Conservation (phyloP, 1,140 invertebrate genomes). For the Gryllus bimaculatus region DNA sequence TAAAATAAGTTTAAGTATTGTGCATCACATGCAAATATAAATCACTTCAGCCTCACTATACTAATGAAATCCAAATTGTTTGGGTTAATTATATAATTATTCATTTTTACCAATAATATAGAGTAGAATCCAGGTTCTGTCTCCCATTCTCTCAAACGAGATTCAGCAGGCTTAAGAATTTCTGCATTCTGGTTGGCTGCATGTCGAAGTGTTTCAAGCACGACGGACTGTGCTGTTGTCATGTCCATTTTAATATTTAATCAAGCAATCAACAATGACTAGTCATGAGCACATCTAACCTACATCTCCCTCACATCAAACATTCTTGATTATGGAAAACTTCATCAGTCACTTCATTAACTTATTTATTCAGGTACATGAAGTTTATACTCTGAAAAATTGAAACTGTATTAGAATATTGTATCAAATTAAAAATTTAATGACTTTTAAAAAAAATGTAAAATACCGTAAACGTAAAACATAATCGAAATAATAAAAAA, state of each 20-base stretch:
- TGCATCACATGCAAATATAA: too few species aligned
- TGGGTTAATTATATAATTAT: background rate
- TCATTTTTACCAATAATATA: slow-evolving; percentile 58
- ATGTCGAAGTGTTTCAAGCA: slow-evolving; percentile 64
- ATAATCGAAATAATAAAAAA: too few species aligned
- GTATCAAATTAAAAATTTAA: background rate
- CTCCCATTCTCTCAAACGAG: slow-evolving; percentile 79
- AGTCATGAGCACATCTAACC: background rate
- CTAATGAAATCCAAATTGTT: too few species aligned
- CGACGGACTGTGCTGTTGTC: slow-evolving; percentile 30
- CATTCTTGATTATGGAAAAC: background rate
- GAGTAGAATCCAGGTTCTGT: slow-evolving; percentile 79
- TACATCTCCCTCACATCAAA: background rate
- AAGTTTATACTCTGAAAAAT: background rate
- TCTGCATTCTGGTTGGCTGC: slow-evolving; percentile 77
- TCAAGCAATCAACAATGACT: background rate
- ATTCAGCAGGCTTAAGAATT: slow-evolving; percentile 77
- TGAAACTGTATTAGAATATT: background rate
- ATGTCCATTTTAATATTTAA: slow-evolving; percentile 21
- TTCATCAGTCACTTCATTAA: background rate
- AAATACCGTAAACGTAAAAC: background rate
- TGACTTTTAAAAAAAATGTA: background rate
- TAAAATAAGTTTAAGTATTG: too few species aligned
- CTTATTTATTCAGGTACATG: background rate
- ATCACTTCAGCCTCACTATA: too few species aligned